Conservation (phyloP, 2,888 invertebrate genomes). For the Augiades crinisus region DNA sequence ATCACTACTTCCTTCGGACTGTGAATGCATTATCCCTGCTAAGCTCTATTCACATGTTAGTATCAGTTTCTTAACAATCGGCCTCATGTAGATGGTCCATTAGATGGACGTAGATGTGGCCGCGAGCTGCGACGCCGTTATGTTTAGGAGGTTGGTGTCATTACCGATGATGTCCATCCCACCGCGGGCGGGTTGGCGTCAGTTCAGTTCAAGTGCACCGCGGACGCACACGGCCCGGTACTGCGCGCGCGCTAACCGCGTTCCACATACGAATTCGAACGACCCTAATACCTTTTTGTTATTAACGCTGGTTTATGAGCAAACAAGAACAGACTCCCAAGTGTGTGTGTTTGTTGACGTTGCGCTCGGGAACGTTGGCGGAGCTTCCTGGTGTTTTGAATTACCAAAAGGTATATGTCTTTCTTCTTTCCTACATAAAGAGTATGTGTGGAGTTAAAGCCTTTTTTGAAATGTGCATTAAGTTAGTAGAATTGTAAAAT, state of each 20-base stretch:
- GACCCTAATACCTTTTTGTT: constrained; percentile 37
- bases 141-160: constrained; percentile 40
- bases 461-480: too few relatives aligned
- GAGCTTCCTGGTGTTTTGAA: constrained; percentile 27
- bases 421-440: neutral
- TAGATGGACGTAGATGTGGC: constrained; percentile 34
- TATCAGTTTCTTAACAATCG: neutral
- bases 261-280: constrained; percentile 48
- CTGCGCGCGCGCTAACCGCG: constrained; percentile 40
- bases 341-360: constrained; percentile 53
- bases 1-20: too few relatives aligned
- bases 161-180: constrained; percentile 34
- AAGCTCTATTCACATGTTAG: too few relatives aligned
- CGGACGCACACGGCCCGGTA: constrained; percentile 64
- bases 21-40: too few relatives aligned
- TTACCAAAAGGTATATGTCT: constrained; percentile 15
- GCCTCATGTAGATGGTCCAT: constrained; percentile 6
- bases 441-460: too few relatives aligned
- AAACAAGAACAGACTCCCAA: constrained; percentile 34
- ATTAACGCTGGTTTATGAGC: constrained; percentile 38
- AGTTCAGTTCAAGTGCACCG: constrained; percentile 76
- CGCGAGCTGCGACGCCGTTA: constrained; percentile 47
- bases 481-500: too few relatives aligned
- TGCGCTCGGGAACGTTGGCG: constrained; percentile 34
- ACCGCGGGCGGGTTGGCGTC: constrained; percentile 52